Conservation (phyloP, 2,113 vertebrate genomes). For the Mesocricetus auratus region DNA sequence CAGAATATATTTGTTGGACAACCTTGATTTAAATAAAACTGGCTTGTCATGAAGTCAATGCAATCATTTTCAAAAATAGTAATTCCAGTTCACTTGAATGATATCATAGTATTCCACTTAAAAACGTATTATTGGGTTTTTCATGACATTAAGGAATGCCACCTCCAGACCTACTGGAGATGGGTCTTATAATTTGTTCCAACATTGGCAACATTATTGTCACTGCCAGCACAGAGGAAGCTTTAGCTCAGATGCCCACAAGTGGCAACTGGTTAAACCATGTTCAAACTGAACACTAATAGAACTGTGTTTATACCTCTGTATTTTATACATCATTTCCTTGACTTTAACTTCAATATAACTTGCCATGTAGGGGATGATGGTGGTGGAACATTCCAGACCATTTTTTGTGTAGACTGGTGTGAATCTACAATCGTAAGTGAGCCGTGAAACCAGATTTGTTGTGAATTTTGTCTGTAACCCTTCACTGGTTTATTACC, state of each 20-base stretch:
- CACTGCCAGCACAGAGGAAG: not conserved
- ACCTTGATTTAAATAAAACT: not conserved
- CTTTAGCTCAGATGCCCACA: not conserved
- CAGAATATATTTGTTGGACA: not conserved
- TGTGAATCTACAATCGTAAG: not conserved
- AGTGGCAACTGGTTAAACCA: not conserved
- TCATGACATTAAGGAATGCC: not conserved
- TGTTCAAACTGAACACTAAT: not conserved
- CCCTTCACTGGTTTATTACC: not conserved
- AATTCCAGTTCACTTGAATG: not conserved
- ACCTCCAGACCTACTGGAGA: not conserved
- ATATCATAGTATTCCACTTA: not conserved
- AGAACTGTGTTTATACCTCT: not conserved
- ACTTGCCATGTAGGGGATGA: not conserved
- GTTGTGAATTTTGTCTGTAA: not conserved
- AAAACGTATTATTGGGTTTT: not conserved
- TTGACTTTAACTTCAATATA: not conserved
- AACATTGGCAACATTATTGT: not conserved
- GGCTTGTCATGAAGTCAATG: not conserved
- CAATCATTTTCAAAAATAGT: not conserved
- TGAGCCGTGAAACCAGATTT: not conserved
- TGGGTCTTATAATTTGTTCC: not conserved
- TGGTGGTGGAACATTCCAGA: not conserved
- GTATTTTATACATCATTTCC: not conserved
- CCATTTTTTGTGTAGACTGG: not conserved